Conservation (phyloP, 2,888 invertebrate genomes). For the Myopa tessellatipennis region DNA sequence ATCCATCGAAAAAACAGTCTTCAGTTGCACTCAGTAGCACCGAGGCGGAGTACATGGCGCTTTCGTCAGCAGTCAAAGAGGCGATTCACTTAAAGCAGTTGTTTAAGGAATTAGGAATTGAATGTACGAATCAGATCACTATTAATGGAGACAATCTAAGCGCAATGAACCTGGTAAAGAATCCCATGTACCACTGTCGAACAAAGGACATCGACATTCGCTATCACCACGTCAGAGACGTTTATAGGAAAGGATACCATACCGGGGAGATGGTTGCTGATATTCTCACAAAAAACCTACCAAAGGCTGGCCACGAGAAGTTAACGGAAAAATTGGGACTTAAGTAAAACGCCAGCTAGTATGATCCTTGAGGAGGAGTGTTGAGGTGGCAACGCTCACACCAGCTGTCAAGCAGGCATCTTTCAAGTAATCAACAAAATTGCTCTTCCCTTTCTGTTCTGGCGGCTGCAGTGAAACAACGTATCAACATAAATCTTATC, state of each 20-base stretch:
- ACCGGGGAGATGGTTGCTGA: background rate
- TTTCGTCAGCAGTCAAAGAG: background rate
- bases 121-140: background rate
- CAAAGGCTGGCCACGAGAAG: background rate
- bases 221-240: constrained; percentile 19
- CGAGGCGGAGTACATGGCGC: background rate
- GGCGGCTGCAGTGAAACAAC: background rate
- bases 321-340: background rate
- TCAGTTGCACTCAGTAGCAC: background rate
- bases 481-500: background rate
- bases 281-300: constrained; percentile 6
- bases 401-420: background rate
- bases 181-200: constrained; percentile 9
- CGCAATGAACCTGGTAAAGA: constrained; percentile 12
- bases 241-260: background rate
- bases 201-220: constrained; percentile 11
- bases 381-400: background rate
- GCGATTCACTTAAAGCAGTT: constrained; percentile 1
- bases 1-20: constrained; percentile 12
- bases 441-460: background rate
- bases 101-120: background rate
- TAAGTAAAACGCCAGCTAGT: too few relatives aligned
- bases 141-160: constrained; percentile 13
- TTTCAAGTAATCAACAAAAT: background rate
- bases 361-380: background rate